Evolutionary conservation across 2,797 vertebrate species (phyloP), one percentile per base, ranked within the genome.

Genomic region (Vireo griseus): DNA sequence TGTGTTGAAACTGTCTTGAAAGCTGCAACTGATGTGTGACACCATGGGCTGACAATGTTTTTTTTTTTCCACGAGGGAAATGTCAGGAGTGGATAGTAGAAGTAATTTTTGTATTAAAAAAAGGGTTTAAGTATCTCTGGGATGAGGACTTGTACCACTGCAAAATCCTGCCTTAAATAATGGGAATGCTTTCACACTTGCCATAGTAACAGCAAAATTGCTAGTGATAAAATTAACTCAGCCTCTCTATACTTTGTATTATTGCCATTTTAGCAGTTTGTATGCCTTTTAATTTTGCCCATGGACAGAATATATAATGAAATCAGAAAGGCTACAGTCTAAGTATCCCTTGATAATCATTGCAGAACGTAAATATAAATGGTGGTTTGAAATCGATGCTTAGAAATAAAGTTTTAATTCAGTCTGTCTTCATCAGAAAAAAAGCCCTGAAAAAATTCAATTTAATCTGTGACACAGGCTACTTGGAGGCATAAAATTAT

Each of bases 161-260:
- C 65, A 85, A 67, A 94, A 73, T 85, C 51, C 35, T 89, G 45
- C 77, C 37, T 90, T 89, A 73, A 85, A 62, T 88, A 61, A 73
- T 9, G 4, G 59, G 55, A 88, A 68, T 77, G 18, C 57, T 92
- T 95, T 95, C 71, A 79, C 29, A 51, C 77, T 92, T 94, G 13
- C 71, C 90, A 71, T 92, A 95, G 92, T 88, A 92, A 93, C 88
- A 87, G 67, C 48, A 87, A 78, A 93, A 90, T 52, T 62, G 24
- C 40, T n/a, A 33, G 40, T 50, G 77, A 59, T 84, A 90, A 96
- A 91, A 92, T 95, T 94, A 94, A 75, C 62, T 72, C 88, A 84
- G 25, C 33, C 29, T 86, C 39, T 42, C 9, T 79, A 24, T 63
- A 28, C 39, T 90, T 92, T 26, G 45, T 59, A 45, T 79, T 81